These are phyloP conservation scores for Pseudopleuronectes americanus DNA, from an alignment of 2,797 vertebrate species.

Conservation along the genomic window DNA sequence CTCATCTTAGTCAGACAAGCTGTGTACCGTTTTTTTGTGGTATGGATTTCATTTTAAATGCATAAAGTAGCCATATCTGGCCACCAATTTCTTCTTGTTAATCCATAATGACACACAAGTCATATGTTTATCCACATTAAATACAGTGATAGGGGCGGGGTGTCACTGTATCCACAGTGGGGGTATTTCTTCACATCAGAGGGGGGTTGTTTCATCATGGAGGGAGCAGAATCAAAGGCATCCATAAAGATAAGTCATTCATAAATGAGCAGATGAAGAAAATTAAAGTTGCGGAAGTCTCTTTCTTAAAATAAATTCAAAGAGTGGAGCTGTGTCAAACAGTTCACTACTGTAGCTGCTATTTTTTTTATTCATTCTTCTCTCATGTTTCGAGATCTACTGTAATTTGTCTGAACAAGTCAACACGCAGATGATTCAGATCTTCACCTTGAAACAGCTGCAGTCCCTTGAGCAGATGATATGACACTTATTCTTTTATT, in stretches of 20 bases:
- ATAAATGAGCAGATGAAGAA: neutral
- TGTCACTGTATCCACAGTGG: too few species aligned
- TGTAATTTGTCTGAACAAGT: neutral
- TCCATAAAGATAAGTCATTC: neutral
- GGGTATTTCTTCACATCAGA: neutral
- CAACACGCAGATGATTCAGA: conserved; percentile 1
- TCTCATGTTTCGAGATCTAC: neutral
- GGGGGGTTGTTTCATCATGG: neutral
- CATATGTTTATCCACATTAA: too few species aligned
- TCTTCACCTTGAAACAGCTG: conserved; percentile 39
- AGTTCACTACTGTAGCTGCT: too few species aligned
- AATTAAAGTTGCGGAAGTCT: neutral
- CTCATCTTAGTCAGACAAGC: too few species aligned
- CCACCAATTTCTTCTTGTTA: too few species aligned
- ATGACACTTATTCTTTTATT: conserved; percentile 34
- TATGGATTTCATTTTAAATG: too few species aligned
- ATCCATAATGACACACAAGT: too few species aligned
- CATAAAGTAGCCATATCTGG: too few species aligned
- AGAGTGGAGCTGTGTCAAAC: neutral
- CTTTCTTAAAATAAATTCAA: neutral
- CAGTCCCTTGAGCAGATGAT: conserved; percentile 26
- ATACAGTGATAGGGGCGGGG: too few species aligned
- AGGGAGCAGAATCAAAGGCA: neutral
- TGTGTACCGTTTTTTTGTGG: too few species aligned
- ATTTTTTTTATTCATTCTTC: neutral